phyloP scores from a whole-genome alignment of 2,888 invertebrate species.

The Thereva unica region DNA sequence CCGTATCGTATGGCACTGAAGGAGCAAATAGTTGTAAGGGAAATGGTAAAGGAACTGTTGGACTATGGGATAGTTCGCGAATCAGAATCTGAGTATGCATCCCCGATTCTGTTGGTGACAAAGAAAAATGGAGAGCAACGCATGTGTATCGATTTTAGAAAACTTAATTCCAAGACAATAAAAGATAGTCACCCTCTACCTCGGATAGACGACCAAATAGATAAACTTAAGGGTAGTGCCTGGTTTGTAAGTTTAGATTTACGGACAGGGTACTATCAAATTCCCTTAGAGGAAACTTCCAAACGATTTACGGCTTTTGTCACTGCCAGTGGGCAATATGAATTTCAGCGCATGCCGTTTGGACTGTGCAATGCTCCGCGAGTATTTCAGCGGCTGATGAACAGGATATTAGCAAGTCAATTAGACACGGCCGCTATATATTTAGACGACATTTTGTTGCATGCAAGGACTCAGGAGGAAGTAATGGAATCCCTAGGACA shows the following conservation, averaged over 20 bases:
- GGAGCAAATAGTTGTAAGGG: neutral
- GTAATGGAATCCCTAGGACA: conserved; percentile 16
- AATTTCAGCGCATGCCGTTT: conserved; percentile 49
- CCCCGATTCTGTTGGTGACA: conserved; percentile 8
- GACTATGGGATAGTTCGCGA: neutral
- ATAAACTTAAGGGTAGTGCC: conserved; percentile 44
- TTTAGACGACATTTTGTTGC: conserved; percentile 46
- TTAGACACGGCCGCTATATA: conserved; percentile 40
- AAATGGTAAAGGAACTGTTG: conserved; percentile 2
- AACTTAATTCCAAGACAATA: conserved; percentile 47
- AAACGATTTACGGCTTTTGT: conserved; percentile 31
- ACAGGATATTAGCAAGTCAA: neutral
- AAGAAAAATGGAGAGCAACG: conserved; percentile 10
- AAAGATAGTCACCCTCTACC: conserved; percentile 49
- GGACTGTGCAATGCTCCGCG: conserved; percentile 49
- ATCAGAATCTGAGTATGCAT: conserved; percentile 9
- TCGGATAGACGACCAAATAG: conserved; percentile 47
- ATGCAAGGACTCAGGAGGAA: conserved; percentile 41
- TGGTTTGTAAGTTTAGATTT: conserved; percentile 48
- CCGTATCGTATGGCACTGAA: conserved; percentile 2
- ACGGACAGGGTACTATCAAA: conserved; percentile 41
- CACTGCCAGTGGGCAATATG: conserved; percentile 44
- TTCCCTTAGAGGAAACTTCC: conserved; percentile 45
- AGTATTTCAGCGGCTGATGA: conserved; percentile 48
- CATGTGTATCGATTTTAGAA: conserved; percentile 46